These are phyloP conservation scores for Perccottus glenii DNA, from an alignment of 2,113 vertebrate species.

Conservation along the genomic window DNA sequence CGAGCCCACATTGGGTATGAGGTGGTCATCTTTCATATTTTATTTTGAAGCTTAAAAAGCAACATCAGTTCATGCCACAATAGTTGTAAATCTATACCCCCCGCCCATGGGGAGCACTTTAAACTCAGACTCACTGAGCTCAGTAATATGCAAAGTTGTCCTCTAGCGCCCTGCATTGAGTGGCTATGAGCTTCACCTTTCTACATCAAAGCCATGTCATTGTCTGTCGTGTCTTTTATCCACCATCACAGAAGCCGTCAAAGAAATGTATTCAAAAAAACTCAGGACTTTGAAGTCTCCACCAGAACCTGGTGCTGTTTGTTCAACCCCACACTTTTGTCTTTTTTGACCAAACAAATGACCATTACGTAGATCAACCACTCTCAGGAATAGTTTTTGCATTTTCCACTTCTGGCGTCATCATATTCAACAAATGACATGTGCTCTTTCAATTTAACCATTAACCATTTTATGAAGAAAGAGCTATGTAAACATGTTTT, in stretches of 20 bases:
- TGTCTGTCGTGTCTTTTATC: slow-evolving; percentile 49
- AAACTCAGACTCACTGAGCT: slow-evolving; percentile 24
- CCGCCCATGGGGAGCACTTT: slow-evolving; percentile 29
- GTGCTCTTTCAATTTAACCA: too few relatives aligned
- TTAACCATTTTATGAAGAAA: too few relatives aligned
- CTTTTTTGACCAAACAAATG: slow-evolving; percentile 20
- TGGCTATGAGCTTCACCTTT: slow-evolving; percentile 35
- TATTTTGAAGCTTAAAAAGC: neutral
- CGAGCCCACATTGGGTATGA: neutral
- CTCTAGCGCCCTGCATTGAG: slow-evolving; percentile 27
- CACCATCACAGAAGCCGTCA: slow-evolving; percentile 25
- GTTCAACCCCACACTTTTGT: slow-evolving; percentile 29
- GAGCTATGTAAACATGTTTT: too few relatives aligned
- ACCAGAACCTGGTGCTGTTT: slow-evolving; percentile 22
- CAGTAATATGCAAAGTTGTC: slow-evolving; percentile 48
- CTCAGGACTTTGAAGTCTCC: slow-evolving; percentile 56
- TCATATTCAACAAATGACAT: neutral
- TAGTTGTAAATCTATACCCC: neutral
- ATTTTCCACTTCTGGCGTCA: neutral
- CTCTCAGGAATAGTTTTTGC: neutral
- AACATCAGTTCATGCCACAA: slow-evolving; percentile 7
- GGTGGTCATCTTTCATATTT: neutral
- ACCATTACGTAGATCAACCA: slow-evolving; percentile 10
- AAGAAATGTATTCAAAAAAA: slow-evolving; percentile 43
- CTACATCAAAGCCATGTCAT: slow-evolving; percentile 60